Conservation (phyloP, 1,140 invertebrate species). For the Phthorimaea operculella region DNA sequence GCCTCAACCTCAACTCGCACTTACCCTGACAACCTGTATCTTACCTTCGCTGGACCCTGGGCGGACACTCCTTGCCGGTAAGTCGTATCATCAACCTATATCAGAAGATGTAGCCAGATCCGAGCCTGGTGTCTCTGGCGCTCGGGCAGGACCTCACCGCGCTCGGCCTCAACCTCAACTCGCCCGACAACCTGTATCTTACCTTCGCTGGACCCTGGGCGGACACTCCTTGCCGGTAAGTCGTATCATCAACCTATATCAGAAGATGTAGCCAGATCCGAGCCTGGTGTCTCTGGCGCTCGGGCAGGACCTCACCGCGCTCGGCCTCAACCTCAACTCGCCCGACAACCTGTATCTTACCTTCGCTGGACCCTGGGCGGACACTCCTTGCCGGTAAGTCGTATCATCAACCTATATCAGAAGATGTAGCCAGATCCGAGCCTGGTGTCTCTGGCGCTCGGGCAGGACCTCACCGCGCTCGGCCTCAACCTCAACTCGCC, state of each 20-base stretch:
- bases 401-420: no score
- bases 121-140: constrained; percentile 93
- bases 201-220: constrained; percentile 99
- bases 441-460: constrained; percentile 93
- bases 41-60: constrained; percentile 98
- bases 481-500: constrained; percentile 98
- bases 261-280: no score
- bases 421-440: constrained; percentile 97
- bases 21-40: constrained; percentile 95
- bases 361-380: constrained; percentile 98
- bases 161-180: constrained; percentile 97
- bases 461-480: constrained; percentile 96
- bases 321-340: constrained; percentile 96
- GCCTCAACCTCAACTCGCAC: constrained; percentile 97
- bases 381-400: constrained; percentile 85
- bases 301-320: no score
- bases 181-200: constrained; percentile 95
- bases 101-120: no score
- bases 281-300: no score
- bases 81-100: no score
- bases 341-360: constrained; percentile 95
- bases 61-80: constrained; percentile 92
- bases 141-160: constrained; percentile 97
- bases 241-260: no score
- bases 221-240: constrained; percentile 88